Evolutionary conservation across 2,113 vertebrate species (phyloP), one percentile per base, ranked within the genome.

Genomic region (Phyllopteryx taeniolatus): DNA sequence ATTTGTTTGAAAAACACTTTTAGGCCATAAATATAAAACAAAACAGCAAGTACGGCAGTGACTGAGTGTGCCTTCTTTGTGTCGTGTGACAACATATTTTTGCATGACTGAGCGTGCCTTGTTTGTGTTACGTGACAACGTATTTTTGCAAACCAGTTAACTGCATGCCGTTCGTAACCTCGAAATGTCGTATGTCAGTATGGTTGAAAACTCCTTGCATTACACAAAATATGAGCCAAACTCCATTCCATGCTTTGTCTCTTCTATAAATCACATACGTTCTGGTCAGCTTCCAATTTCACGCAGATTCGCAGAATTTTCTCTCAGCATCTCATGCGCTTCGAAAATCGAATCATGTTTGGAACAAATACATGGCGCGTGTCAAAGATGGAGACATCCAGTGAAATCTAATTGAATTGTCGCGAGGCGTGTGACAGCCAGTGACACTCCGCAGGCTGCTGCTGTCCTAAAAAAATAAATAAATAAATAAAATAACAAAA

Each of bases 361-460:
- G 43, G 14, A 47, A 47, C n/a, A 66, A 66, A 66, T 66, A 66
- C 44, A 66, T 46, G 5, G 44, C 44, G 6, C 64, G 22, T 3
- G 64, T 47, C 44, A 47, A 47, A 66, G 44, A 66, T 47, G 64
- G 44, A 66, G 64, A 66, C 44, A 8, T 66, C 44, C 22, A 47
- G 64, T 47, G 22, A 47, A 66, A 66, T 47, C 44, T 46, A 66
- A 66, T 66, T 66, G 44, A 66, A 66, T 47, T 66, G 44, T 65
- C 20, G 20, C 42, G 13, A 44, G 4, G 6, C 42, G 42, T 47
- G 44, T 9, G 64, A 66, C 64, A 66, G 44, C 14, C 22, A 31
- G 64, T 66, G 64, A 66, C 43, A 17, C 44, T 27, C 64, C 14
- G 22, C 64, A 66, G 64, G 44, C 64, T 14, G 22, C 13, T 14